Evolutionary conservation across 1,140 invertebrate species (phyloP).

Genomic region (Drosophila pandora): DNA sequence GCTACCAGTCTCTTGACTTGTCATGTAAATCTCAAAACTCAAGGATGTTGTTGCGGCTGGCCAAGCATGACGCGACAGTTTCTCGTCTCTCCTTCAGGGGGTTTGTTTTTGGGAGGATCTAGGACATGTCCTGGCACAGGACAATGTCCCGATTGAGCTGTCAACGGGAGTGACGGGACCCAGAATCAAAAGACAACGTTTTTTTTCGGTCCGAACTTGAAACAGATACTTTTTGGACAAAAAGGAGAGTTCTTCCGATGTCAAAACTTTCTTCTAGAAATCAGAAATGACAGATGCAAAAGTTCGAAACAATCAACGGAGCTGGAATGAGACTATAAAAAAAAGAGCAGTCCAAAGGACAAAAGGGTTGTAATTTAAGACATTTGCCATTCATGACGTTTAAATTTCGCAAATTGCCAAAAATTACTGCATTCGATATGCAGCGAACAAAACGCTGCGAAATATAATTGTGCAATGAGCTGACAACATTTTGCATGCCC

Average conservation of each 20-base stretch:
- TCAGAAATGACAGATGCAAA: slow-evolving; percentile 35
- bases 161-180: slow-evolving; percentile 32
- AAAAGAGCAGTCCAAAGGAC: slow-evolving; percentile 13
- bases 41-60: slow-evolving; percentile 54
- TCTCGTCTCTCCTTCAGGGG: slow-evolving; percentile 1
- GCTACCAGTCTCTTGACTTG: slow-evolving; percentile 18
- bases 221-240: slow-evolving; percentile 7
- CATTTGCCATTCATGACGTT: slow-evolving; percentile 63
- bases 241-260: slow-evolving; percentile 2
- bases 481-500: slow-evolving; percentile 68
- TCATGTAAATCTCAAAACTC: slow-evolving; percentile 49
- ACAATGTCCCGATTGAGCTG: slow-evolving; percentile 49
- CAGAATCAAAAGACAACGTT: slow-evolving; percentile 18
- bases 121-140: slow-evolving; percentile 13
- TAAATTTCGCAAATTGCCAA: slow-evolving; percentile 65
- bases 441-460: slow-evolving; percentile 22
- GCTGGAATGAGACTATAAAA: background rate
- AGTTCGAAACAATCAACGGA: background rate
- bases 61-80: slow-evolving; percentile 62
- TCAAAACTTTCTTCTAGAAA: slow-evolving; percentile 23
- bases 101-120: slow-evolving; percentile 23
- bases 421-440: slow-evolving; percentile 74
- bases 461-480: slow-evolving; percentile 72
- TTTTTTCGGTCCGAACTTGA: slow-evolving; percentile 19
- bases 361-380: slow-evolving; percentile 69